These are phyloP conservation scores for Chloropsis hardwickii DNA, from an alignment of 2,113 vertebrate species.

Conservation along the genomic window DNA sequence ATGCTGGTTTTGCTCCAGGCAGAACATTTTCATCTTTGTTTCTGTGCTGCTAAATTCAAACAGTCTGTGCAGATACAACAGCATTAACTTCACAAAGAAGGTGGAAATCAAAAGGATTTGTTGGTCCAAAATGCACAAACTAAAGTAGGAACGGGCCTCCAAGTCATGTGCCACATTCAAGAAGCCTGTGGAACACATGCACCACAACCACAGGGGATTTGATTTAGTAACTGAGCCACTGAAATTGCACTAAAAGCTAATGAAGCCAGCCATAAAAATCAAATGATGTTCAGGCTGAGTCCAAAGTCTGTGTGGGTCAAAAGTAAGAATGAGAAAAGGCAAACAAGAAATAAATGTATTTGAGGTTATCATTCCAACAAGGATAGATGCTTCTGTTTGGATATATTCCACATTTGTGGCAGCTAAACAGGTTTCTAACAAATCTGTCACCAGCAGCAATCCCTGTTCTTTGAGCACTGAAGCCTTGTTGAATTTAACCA, in stretches of 20 bases:
- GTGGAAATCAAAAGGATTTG: constrained; percentile 19
- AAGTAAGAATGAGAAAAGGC: not conserved
- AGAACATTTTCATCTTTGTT: constrained; percentile 21
- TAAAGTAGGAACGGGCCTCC: not conserved
- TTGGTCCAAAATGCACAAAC: constrained; percentile 15
- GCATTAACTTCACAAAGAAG: constrained; percentile 25
- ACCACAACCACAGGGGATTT: constrained; percentile 22
- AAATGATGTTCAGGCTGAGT: constrained; percentile 2
- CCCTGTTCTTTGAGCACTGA: not conserved
- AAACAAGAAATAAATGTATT: not conserved
- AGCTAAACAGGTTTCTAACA: constrained; percentile 6
- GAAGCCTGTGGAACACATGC: constrained; percentile 21
- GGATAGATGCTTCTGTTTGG: constrained; percentile 12
- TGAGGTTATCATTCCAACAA: not conserved
- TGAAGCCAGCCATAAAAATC: constrained; percentile 42
- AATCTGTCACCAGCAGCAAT: constrained; percentile 7
- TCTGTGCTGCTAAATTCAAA: constrained; percentile 43
- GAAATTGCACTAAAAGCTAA: constrained; percentile 33
- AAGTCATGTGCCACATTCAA: not conserved
- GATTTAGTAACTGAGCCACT: constrained; percentile 40
- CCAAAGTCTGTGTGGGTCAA: not conserved
- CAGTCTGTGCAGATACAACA: not conserved
- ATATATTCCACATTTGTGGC: not conserved
- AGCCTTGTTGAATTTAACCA: constrained; percentile 16
- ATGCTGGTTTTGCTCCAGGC: constrained; percentile 15